These are phyloP conservation scores for Morus bassanus DNA, from an alignment of 2,797 vertebrate genomes.

Conservation along the genomic window DNA sequence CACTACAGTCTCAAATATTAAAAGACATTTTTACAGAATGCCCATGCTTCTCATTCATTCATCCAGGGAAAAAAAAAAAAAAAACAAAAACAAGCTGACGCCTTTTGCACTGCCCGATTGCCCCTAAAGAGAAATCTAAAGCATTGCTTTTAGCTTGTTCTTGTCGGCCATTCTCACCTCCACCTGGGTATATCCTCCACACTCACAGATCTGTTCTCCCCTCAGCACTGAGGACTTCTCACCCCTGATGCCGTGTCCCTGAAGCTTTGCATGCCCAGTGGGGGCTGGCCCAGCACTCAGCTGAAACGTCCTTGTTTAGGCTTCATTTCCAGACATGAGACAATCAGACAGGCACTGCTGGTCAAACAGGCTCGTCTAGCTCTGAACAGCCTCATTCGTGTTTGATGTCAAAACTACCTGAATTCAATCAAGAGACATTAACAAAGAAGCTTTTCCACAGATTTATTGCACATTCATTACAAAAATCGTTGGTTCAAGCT, in stretches of 20 bases:
- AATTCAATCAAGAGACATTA: constrained; percentile 5
- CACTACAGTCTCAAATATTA: neutral
- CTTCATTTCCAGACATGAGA: neutral
- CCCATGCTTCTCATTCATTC: neutral
- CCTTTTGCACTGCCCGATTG: neutral
- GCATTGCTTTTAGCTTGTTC: neutral
- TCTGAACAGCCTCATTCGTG: neutral
- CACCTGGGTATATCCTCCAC: neutral
- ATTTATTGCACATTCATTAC: constrained; percentile 45
- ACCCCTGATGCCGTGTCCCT: neutral
- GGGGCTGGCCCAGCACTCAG: neutral
- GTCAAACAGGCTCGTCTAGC: neutral
- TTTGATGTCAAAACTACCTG: neutral
- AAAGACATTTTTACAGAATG: constrained; percentile 1
- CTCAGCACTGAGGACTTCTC: neutral
- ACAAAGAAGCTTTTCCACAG: neutral
- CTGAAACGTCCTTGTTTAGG: neutral
- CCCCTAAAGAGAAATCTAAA: neutral
- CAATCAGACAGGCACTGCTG: neutral
- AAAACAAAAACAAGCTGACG: fast-evolving
- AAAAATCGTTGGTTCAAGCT: neutral
- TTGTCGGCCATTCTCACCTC: neutral
- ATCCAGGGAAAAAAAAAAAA: neutral
- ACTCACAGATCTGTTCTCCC: neutral
- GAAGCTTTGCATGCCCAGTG: neutral